Evolutionary conservation across 2,113 vertebrate species (phyloP).

Genomic region (Dromiciops gliroides): DNA sequence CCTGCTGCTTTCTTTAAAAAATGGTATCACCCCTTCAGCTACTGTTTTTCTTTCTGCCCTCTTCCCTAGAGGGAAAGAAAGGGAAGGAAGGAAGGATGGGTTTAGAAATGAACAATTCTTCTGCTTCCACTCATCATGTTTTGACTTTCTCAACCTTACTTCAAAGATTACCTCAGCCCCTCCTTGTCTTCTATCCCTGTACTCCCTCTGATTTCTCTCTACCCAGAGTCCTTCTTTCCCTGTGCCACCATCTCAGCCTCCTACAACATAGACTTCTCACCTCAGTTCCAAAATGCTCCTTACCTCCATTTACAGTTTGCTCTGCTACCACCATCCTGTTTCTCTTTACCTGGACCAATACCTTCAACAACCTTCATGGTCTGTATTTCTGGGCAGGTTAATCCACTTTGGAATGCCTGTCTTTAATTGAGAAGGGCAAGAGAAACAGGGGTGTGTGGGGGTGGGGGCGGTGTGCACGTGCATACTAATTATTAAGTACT

Average conservation of each 20-base stretch:
- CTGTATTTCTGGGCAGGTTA: no score
- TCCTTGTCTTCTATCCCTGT: neutral
- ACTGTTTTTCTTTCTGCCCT: neutral
- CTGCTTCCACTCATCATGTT: neutral
- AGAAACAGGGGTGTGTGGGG: no score
- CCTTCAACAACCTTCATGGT: neutral
- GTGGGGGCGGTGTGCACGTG: no score
- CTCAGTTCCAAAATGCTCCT: neutral
- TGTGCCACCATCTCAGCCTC: fast-evolving
- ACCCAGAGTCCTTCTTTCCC: neutral
- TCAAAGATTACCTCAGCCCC: neutral
- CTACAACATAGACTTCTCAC: neutral
- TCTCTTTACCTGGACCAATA: neutral
- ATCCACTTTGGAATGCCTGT: no score
- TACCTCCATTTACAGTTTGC: no score
- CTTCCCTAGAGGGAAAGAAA: neutral
- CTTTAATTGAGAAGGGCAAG: no score
- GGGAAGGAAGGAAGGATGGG: no score
- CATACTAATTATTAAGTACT: no score
- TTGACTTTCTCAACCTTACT: neutral
- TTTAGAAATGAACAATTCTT: neutral
- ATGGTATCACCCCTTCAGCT: neutral
- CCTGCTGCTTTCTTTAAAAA: neutral
- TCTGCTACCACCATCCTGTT: neutral
- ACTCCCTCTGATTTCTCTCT: neutral